Evolutionary conservation across 35 echinoderm and acorn worm genomes (phyloP).

Genomic region (Chiridota heheva): DNA sequence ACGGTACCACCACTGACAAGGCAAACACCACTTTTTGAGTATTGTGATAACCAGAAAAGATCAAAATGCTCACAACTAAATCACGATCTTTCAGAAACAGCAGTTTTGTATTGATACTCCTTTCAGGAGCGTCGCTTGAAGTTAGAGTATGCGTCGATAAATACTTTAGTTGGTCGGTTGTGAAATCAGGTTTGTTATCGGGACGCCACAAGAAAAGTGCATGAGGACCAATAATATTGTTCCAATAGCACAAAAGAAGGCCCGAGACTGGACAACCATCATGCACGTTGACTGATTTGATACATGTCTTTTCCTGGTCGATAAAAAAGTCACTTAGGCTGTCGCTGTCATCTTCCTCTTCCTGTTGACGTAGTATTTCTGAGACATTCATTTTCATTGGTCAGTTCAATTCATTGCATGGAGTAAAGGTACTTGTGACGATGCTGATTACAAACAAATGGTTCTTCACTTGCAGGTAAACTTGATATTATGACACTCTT

Average conservation of each 20-base stretch:
- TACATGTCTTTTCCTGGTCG: slow-evolving; percentile 44
- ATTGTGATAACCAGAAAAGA: slow-evolving; percentile 73
- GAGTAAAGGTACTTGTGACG: not conserved
- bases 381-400: not conserved
- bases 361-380: too few relatives aligned
- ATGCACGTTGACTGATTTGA: slow-evolving; percentile 24
- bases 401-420: not conserved
- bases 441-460: not conserved
- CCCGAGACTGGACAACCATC: slow-evolving; percentile 63
- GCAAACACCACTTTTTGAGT: slow-evolving; percentile 79
- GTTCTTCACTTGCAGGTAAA: not conserved
- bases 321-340: slow-evolving; percentile 21
- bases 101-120: slow-evolving; percentile 68
- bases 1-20: slow-evolving; percentile 85
- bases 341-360: not conserved
- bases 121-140: slow-evolving; percentile 73
- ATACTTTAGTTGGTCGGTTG: slow-evolving; percentile 55
- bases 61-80: slow-evolving; percentile 56
- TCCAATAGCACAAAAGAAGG: slow-evolving; percentile 80
- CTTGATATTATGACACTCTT: too few relatives aligned
- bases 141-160: slow-evolving; percentile 72
- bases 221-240: slow-evolving; percentile 95
- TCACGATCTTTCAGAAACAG: slow-evolving; percentile 67
- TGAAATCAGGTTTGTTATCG: slow-evolving; percentile 47
- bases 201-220: slow-evolving; percentile 69